Percentiles rank a stretch among this genome's conserved stretches.
Evolutionary conservation across 2,797 vertebrate genomes (phyloP).

Genomic region (Semotilus atromaculatus): DNA sequence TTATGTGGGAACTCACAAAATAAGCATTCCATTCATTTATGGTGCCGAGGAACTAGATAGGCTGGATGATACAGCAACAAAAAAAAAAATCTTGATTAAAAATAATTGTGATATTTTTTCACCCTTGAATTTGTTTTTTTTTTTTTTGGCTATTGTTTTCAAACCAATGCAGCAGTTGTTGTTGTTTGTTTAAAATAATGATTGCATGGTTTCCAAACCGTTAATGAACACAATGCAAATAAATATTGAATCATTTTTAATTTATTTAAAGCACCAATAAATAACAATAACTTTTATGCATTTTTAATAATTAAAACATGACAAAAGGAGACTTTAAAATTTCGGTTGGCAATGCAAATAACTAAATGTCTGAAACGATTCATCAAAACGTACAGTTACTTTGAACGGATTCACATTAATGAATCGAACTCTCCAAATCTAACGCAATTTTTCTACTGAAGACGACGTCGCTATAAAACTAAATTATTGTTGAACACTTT

Average conservation of each 20-base stretch:
- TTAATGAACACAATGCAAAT: not conserved
- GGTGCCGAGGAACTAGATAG: not conserved
- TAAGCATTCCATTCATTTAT: not conserved
- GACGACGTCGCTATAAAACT: not conserved
- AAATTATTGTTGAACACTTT: not conserved
- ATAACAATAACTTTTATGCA: not conserved
- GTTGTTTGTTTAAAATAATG: not conserved
- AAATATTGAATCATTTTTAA: not conserved
- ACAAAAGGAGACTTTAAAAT: not conserved
- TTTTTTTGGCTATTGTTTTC: not conserved
- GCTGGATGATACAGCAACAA: not conserved
- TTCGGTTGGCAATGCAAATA: not conserved
- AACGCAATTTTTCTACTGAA: not conserved
- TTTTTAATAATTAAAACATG: not conserved
- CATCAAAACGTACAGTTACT: not conserved
- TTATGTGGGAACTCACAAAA: not conserved
- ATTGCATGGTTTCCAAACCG: not conserved
- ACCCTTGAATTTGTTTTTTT: not conserved
- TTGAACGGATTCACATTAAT: not conserved
- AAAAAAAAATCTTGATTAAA: not conserved
- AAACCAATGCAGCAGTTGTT: too few species aligned
- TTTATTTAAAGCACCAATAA: not conserved
- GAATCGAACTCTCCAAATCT: not conserved
- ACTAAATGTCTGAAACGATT: not conserved
- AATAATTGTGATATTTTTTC: too few species aligned